phyloP scores from a whole-genome alignment of 2,113 vertebrate genomes.

The Mobula hypostoma region DNA sequence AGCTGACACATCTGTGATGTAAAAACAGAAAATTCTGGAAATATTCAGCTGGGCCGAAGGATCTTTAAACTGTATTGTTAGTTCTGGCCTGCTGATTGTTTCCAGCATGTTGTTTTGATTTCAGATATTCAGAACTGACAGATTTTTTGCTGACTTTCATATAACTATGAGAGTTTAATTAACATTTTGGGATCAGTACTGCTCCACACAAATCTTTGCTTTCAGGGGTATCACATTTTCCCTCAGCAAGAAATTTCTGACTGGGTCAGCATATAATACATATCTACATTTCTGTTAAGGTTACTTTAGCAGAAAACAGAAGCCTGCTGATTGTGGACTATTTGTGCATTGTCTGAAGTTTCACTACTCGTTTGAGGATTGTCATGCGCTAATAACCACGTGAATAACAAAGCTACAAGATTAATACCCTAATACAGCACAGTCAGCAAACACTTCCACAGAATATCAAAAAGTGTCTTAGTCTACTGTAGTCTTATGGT shows the following conservation, averaged over 20 bases:
- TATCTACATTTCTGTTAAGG: not conserved
- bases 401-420: not conserved
- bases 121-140: no score
- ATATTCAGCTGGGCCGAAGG: no score
- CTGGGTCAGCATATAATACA: not conserved
- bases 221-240: not conserved
- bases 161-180: not conserved
- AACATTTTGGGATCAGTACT: not conserved
- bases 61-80: no score
- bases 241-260: not conserved
- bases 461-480: not conserved
- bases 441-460: not conserved
- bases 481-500: not conserved
- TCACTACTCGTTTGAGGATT: not conserved
- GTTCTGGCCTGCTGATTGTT: no score
- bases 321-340: not conserved
- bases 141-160: no score
- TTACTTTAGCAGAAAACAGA: not conserved
- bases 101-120: no score
- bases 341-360: not conserved
- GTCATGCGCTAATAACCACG: not conserved
- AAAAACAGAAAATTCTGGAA: no score
- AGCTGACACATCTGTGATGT: not conserved
- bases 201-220: not conserved
- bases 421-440: not conserved